Evolutionary conservation across 2,797 vertebrate genomes (phyloP).

Genomic region (Oryzias sinensis): DNA sequence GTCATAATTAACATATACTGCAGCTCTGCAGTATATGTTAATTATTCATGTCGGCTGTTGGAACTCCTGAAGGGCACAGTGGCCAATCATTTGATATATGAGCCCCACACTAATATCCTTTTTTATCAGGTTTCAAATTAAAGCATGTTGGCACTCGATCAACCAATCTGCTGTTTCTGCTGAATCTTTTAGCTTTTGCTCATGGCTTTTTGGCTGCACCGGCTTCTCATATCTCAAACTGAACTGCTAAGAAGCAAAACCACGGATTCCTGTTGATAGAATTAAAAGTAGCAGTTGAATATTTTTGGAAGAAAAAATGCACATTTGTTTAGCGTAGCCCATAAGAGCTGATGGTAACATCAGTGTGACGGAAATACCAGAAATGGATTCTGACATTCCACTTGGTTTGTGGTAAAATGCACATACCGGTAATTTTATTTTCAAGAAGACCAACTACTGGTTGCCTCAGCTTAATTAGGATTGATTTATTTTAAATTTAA

Average conservation of each 20-base stretch:
- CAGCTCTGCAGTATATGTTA: slow-evolving; percentile 46
- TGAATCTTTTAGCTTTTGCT: slow-evolving; percentile 38
- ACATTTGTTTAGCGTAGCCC: background rate
- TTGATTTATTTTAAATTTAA: too few relatives aligned
- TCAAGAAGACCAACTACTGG: background rate
- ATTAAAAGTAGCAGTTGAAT: slow-evolving; percentile 3
- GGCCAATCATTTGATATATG: slow-evolving; percentile 36
- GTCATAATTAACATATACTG: slow-evolving; percentile 33
- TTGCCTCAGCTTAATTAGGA: background rate
- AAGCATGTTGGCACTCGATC: slow-evolving; percentile 34
- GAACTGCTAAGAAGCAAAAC: slow-evolving; percentile 19
- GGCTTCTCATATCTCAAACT: slow-evolving; percentile 33
- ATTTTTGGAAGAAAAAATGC: background rate
- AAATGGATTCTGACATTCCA: too few relatives aligned
- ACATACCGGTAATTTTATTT: too few relatives aligned
- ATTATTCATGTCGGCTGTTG: slow-evolving; percentile 48
- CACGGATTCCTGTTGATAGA: slow-evolving; percentile 11
- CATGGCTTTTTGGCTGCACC: slow-evolving; percentile 33
- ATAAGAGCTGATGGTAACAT: background rate
- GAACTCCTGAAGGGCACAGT: slow-evolving; percentile 10
- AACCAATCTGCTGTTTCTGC: slow-evolving; percentile 56
- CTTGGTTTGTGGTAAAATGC: too few relatives aligned
- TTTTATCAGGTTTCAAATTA: slow-evolving; percentile 30
- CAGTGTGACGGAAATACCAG: too few relatives aligned
- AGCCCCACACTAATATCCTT: slow-evolving; percentile 11